A percentile compares a stretch with the other conserved stretches of the same genome.
phyloP scores from a whole-genome alignment of 2,797 vertebrate genomes.

The Avahi laniger region DNA sequence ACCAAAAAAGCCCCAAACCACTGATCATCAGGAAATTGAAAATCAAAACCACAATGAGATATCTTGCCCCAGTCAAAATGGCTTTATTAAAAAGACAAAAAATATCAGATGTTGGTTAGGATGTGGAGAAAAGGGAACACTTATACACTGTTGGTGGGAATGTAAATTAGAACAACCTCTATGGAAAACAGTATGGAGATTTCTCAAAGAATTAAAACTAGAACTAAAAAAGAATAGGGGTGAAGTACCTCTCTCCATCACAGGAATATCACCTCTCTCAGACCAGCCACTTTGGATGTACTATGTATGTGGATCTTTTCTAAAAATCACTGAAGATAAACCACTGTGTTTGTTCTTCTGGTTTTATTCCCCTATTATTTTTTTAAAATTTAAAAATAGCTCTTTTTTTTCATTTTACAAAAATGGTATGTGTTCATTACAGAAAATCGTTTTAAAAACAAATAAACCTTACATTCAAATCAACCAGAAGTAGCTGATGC shows the following conservation, averaged over 20 bases:
- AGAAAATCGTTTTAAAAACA: background rate
- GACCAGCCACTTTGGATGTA: background rate
- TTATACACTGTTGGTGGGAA: background rate
- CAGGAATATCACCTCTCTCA: background rate
- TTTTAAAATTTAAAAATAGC: background rate
- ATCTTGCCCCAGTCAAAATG: background rate
- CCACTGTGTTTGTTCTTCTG: background rate
- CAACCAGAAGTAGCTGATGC: background rate
- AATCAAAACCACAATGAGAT: background rate
- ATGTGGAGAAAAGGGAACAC: too few relatives aligned
- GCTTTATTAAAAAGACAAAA: background rate
- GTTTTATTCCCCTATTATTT: background rate
- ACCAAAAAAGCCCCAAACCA: background rate
- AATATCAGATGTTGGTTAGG: background rate
- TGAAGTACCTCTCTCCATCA: background rate
- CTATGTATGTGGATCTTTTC: background rate
- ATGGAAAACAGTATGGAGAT: background rate
- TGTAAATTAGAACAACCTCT: background rate
- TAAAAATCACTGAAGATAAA: background rate
- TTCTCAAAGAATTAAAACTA: background rate
- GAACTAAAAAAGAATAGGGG: too few relatives aligned
- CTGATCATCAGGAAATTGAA: background rate
- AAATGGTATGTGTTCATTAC: background rate
- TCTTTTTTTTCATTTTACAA: background rate
- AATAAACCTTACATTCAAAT: background rate